Evolutionary conservation across 2,113 vertebrate genomes (phyloP), one percentile per base, ranked within the genome.

Genomic region (Meleagris gallopavo): DNA sequence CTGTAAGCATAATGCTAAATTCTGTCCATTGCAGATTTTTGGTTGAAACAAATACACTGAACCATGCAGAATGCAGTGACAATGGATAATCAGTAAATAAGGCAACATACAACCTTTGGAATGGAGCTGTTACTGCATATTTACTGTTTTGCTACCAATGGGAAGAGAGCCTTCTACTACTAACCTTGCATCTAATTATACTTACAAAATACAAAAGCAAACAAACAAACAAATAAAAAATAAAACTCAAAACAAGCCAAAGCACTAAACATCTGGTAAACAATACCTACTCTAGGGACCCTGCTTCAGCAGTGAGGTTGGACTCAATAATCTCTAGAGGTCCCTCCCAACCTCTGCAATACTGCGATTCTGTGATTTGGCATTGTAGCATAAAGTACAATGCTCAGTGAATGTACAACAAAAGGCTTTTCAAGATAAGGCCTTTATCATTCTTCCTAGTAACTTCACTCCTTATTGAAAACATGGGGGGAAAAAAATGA

Each of bases 401-500:
- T 29, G 58, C 18, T 62, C 30, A 6, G 9, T 83, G 57, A 67
- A 90, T 81, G 18, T 17, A 57, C 38, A 64, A 10, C 15, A 74
- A 22, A 86, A 71, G 19, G 1, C 5, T 54, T 86, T 77, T 72
- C 45, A 85, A 61, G 29, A 54, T 46, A 27, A 5, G 6, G 16
- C 36, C 50, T 85, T 75, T 64, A 40, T 71, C 0, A 50, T 65
- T 91, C 65, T 50, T 75, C 89, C 48, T 75, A 16, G 2, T 91
- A 88, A 93, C 2, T 61, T 87, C 71, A 74, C 11, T 90, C 45
- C 64, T 86, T 32, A 25, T 22, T 73, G 83, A 93, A 91, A 92
- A 92, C 60, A 88, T 74, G 55, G 77, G 55, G 77, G 22, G 38
- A 94, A 89, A 15, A 54, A 93, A 90, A 83, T 40, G 21, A 86